Base-by-base conservation (phyloP, 2,113 vertebrate genomes). In the Pagrus major region DNA sequence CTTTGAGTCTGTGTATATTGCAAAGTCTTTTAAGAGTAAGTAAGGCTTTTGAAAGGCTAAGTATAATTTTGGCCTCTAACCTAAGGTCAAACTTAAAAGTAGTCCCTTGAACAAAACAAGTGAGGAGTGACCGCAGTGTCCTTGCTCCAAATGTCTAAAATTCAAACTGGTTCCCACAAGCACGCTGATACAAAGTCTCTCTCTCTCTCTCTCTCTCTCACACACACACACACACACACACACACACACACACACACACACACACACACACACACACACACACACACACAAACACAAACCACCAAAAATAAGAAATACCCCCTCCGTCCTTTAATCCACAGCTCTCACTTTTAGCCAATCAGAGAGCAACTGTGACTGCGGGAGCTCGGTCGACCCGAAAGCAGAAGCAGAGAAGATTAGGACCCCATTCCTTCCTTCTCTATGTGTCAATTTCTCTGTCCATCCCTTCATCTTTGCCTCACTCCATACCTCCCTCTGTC, bases 331-430 rank as follows among this genome's bases (percentile, higher is more conserved):
- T 72, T 88, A 90, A 89, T 88, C 89, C 67, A 54, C 59, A 27
- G 8, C 72, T 71, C 60, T 86, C 23, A 14, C 52, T 54, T 29
- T 65, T 12, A 49, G 51, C 89, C 89, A 89, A 89, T 91, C 88
- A 29, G 33, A 83, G 64, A 69, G 64, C 37, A 42, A 65, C 74
- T 71, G 76, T 58, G 69, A 52, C 90, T 0, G 21, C 76, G 35
- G 89, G 92, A 79, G 82, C 59, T 72, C 81, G 71, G 79, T 78
- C 79, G 78, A 78, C 82, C 81, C 72, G 10, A 90, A 82, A 85
- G 82, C 80, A 64, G 70, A 54, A 81, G 79, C 35, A 7, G 49
- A 84, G 83, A 67, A 89, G 93, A 93, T 93, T 93, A 93, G 78
- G 87, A 87, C 81, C 86, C 78, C 89, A 73, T 85, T 55, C 84